Evolutionary conservation across 1,140 invertebrate species (phyloP), one percentile per base, ranked within the genome.

Genomic region (Caenorhabditis brenneri): DNA sequence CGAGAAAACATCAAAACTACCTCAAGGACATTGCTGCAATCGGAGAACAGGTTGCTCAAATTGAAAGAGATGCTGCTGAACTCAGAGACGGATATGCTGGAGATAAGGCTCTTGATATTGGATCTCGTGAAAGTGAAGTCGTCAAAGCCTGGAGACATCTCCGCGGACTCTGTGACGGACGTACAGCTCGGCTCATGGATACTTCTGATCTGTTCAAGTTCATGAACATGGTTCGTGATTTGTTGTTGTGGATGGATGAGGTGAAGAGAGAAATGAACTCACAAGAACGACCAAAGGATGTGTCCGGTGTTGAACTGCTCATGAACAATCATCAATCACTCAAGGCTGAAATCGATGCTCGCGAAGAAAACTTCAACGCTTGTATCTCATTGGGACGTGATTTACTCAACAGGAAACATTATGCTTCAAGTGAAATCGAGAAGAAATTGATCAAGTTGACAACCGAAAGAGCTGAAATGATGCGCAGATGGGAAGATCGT

Each of bases 171-270:
- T 97, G 92, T 95, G 97, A 87, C 94, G 94, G 10, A 92, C 97
- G 81, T 94, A 94, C 78, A 96, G 97, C 92, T 92, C 99, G 42
- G 94, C 95, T 87, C 96, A 98, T 91, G 96, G 97, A 51, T 96
- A 96, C 89, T 33, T 88, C 87, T 15, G 90, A 90, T 74, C 84
- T 91, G 2, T 91, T 91, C 93, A 95, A 95, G 90, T 99, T 99
- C 95, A 96, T 99, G 91, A 97, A 95, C 91, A 95, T 98, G 94
- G 96, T 98, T 49, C 93, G 97, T 42, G 98, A 95, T 39, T 92
- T 99, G 33, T 95, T 97, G 93, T 93, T 98, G 82, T 99, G 97
- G 97, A 99, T 99, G 96, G 97, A 99, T 90, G 97, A 99, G 92
- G 95, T 99, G 36, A 95, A 96, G 36, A 92, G 96, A 65, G 96